A percentile compares a stretch with the other conserved stretches of the same genome.
Evolutionary conservation across 2,888 invertebrate genomes (phyloP).

Genomic region (Sympetrum striolatum): DNA sequence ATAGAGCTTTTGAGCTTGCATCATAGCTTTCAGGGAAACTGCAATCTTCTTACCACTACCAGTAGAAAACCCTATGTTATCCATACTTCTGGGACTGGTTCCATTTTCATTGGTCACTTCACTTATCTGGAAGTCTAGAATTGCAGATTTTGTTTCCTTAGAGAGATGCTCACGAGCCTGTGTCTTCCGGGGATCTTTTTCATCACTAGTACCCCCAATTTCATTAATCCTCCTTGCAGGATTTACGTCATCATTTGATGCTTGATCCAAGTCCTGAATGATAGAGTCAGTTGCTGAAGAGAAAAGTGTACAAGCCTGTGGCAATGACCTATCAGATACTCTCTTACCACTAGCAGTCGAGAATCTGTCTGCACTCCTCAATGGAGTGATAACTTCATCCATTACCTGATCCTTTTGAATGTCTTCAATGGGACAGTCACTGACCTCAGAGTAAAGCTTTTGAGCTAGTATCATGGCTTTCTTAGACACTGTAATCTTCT

Average conservation of each 20-base stretch:
- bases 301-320: constrained; percentile 48
- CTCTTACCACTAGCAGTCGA: constrained; percentile 56
- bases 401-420: neutral
- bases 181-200: constrained; percentile 44
- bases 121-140: too few relatives aligned
- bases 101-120: too few relatives aligned
- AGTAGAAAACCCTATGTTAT: constrained; percentile 45
- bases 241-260: too few relatives aligned
- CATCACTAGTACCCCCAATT: too few relatives aligned
- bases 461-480: constrained; percentile 49
- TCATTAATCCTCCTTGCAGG: too few relatives aligned
- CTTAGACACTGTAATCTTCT: constrained; percentile 56
- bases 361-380: constrained; percentile 44
- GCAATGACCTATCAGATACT: constrained; percentile 51
- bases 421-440: neutral
- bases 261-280: too few relatives aligned
- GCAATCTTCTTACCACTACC: constrained; percentile 51
- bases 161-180: constrained; percentile 48
- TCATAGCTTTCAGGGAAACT: constrained; percentile 51
- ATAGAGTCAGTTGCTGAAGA: constrained; percentile 14
- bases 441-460: constrained; percentile 47
- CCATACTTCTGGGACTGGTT: neutral
- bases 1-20: constrained; percentile 45
- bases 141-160: constrained; percentile 21
- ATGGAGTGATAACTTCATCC: neutral